Base-by-base conservation (phyloP, 2,113 vertebrate species). In the Vulpes ferrilata region DNA sequence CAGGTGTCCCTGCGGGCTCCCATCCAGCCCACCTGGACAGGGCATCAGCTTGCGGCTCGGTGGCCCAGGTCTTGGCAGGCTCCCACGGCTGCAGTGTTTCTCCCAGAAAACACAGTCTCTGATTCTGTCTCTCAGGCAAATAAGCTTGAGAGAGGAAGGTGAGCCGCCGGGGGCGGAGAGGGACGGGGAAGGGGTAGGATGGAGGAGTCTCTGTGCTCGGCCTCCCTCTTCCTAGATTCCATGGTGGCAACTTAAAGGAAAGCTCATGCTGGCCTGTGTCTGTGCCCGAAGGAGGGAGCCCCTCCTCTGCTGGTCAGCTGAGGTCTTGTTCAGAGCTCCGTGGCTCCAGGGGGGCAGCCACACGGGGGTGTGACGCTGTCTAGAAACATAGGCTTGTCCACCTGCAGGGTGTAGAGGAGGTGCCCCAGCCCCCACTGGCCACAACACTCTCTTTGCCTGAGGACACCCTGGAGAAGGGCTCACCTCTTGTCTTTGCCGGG, bases 171-270 rank as follows among this genome's bases (percentile, higher is more conserved):
- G 43, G 43, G 43, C 5, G 1, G 43, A 43, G 43, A 3, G 48
- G 80, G n/a, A 10, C 6, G 1, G 43, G 0, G 10, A 1, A 17
- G 32, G 7, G 4, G 5, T 1, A 2, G 25, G 19, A 23, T 1
- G 3, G 5, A 13, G 59, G 30, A 15, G 51, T 12, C 76, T 79
- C 2, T 5, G 7, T 22, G 1, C 55, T 16, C 25, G 1, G 2
- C 67, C 12, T 48, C 35, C 20, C 6, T 38, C 23, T 0, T 16
- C 30, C 78, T 27, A 7, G 57, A 27, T 17, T 11, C 3, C 48
- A 27, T 15, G n/a, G 38, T 22, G 32, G 55, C 69, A 43, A 11
- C 17, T 11, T 1, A 1, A 2, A 43, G 69, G 16, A 15, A 62
- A 55, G 64, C 67, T 23, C 11, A 60, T n/a, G 30, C 79, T 20